Evolutionary conservation across 2,113 vertebrate species (phyloP).

Genomic region (Semicossyphus pulcher): DNA sequence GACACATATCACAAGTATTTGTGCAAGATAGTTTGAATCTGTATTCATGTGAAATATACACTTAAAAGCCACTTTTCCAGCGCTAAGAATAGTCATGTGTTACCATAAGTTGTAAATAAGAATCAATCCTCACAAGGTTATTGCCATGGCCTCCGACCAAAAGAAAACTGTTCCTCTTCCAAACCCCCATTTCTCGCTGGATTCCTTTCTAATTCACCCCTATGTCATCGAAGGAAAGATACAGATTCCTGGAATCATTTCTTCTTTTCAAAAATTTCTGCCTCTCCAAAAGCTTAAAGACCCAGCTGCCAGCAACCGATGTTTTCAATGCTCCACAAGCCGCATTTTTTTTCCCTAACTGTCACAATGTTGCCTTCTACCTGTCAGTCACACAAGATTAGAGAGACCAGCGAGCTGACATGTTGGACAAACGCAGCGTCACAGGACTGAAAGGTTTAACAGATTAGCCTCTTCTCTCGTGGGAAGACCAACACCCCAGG

Average conservation of each 20-base stretch:
- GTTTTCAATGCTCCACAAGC: slow-evolving; percentile 40
- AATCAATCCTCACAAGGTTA: slow-evolving; percentile 4
- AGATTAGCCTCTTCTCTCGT: slow-evolving; percentile 63
- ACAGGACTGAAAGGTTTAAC: slow-evolving; percentile 62
- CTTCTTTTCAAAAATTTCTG: slow-evolving; percentile 20
- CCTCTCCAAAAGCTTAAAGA: slow-evolving; percentile 19
- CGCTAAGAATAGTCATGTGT: neutral
- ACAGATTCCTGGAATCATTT: slow-evolving; percentile 20
- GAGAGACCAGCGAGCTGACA: slow-evolving; percentile 59
- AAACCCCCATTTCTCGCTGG: slow-evolving; percentile 4
- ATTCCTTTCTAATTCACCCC: slow-evolving; percentile 15
- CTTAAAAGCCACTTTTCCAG: neutral
- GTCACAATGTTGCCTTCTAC: slow-evolving; percentile 61
- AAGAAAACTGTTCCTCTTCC: slow-evolving; percentile 1
- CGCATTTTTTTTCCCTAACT: slow-evolving; percentile 36
- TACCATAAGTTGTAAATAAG: slow-evolving; percentile 14
- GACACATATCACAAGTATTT: too few species aligned
- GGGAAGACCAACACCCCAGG: slow-evolving; percentile 51
- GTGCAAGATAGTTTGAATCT: too few species aligned
- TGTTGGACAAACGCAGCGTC: slow-evolving; percentile 67
- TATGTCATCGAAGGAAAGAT: slow-evolving; percentile 30
- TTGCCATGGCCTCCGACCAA: slow-evolving; percentile 4
- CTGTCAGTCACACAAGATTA: slow-evolving; percentile 70
- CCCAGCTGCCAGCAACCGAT: slow-evolving; percentile 30
- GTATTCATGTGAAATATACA: neutral